Base-by-base conservation (phyloP, 2,113 vertebrate species). In the Saguinus midas region DNA sequence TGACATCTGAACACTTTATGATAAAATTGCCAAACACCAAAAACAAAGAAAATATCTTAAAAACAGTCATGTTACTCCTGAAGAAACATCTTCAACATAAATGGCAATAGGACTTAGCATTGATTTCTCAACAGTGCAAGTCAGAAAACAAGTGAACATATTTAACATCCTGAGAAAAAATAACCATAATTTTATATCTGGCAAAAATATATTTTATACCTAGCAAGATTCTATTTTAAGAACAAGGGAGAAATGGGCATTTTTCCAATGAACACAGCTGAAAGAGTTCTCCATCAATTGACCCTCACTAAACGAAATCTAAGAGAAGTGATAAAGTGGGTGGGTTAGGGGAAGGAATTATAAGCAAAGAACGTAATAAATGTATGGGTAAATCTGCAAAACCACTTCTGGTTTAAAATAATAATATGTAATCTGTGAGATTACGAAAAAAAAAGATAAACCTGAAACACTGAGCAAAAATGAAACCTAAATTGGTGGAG, bases 151-250 rank as follows among this genome's bases (percentile, higher is more conserved):
- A 91, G 6, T 21, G n/a, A 55, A 27, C 27, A 61, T 88, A 32
- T 89, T 82, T 87, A 73, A 50, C 21, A 21, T 43, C 3, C 57
- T n/a, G 58, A 94, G 20, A 84, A 64, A 85, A 96, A 86, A 80
- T 58, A 80, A 45, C 32, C 80, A n/a, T 25, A 96, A 66, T 81
- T 95, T 84, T 76, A 84, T 86, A 66, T 37, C 66, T 89, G 55
- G 78, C 72, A 94, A 82, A 94, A 75, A 93, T 45, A 58, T 8
- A 50, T 85, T 91, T 89, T 78, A 95, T 43, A 81, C 29, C 61
- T 27, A 76, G 25, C n/a, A 93, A 82, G 92, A 95, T 68, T 81
- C 18, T 66, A 40, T 37, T 84, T 87, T 91, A 84, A 92, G 37
- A 84, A 52, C 52, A 66, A 32, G 58, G 25, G 10, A 70, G 82